Evolutionary conservation across 2,888 invertebrate genomes (phyloP).

Genomic region (Drosophila neoperkinsi): DNA sequence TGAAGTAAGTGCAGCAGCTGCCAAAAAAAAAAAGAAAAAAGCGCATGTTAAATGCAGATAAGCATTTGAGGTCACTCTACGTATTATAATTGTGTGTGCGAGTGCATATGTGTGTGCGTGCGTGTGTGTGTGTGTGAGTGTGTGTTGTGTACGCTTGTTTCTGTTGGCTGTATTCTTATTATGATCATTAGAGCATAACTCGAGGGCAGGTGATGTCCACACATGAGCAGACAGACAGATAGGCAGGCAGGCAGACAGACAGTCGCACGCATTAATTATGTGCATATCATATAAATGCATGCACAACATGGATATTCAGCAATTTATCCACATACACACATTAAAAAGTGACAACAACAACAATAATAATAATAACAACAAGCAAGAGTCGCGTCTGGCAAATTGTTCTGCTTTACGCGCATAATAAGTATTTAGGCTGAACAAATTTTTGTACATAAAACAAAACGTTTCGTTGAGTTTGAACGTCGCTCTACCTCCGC

Average conservation of each 20-base stretch:
- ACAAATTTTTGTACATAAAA: constrained; percentile 40
- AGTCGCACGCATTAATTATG: constrained; percentile 70
- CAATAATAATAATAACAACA: constrained; percentile 5
- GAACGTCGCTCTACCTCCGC: constrained; percentile 17
- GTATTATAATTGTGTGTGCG: constrained; percentile 22
- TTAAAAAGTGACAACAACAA: constrained; percentile 46
- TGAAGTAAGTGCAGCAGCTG: constrained; percentile 64
- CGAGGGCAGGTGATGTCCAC: constrained; percentile 79
- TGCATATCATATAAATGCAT: constrained; percentile 33
- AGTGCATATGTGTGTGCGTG: constrained; percentile 12
- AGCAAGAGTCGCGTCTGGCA: constrained; percentile 44
- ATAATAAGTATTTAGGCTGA: constrained; percentile 54
- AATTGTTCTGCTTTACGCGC: constrained; percentile 61
- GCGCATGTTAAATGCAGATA: constrained; percentile 78
- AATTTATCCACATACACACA: constrained; percentile 28
- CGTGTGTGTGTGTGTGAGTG: constrained; percentile 23
- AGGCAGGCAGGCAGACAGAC: constrained; percentile 6
- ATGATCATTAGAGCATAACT: constrained; percentile 77
- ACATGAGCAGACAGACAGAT: constrained; percentile 45
- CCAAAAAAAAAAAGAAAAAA: constrained; percentile 58
- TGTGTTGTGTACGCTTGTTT: constrained; percentile 33
- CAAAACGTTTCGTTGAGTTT: constrained; percentile 45
- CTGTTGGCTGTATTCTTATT: constrained; percentile 55
- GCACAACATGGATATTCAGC: constrained; percentile 30
- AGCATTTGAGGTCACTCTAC: constrained; percentile 72